These are phyloP conservation scores for Melanostoma mellinum DNA, from an alignment of 2,888 invertebrate genomes.

Conservation along the genomic window DNA sequence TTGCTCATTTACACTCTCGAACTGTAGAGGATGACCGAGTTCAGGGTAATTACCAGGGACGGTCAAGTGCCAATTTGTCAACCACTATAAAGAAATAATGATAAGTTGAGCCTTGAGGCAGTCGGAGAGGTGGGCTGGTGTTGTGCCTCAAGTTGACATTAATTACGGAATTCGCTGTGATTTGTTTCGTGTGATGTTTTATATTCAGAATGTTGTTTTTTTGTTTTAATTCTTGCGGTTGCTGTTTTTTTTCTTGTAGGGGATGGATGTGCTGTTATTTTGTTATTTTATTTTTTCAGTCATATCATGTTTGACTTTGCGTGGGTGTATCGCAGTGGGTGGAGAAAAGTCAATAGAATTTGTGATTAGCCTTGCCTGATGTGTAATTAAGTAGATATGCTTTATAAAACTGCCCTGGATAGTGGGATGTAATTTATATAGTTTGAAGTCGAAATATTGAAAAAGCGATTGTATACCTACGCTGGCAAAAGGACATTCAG, in stretches of 20 bases:
- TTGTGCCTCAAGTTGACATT: conserved; percentile 61
- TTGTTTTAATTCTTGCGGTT: conserved; percentile 25
- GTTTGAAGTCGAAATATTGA: no score
- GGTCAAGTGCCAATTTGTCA: conserved; percentile 76
- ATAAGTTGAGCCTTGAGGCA: conserved; percentile 53
- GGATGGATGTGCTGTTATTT: not conserved
- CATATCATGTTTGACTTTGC: not conserved
- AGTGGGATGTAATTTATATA: no score
- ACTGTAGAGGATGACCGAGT: conserved; percentile 21
- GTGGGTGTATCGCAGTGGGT: not conserved
- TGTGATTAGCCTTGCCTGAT: conserved; percentile 17
- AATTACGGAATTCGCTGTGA: conserved; percentile 63
- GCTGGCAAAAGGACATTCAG: no score
- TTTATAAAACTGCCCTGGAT: not conserved
- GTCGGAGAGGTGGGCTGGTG: conserved; percentile 15
- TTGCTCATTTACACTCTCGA: conserved; percentile 54
- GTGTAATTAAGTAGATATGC: conserved; percentile 17
- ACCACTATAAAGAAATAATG: conserved; percentile 75
- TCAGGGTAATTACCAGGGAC: conserved; percentile 58
- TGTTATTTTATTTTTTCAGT: not conserved
- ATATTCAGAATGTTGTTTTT: conserved; percentile 9
- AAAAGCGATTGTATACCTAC: no score
- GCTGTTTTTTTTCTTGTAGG: not conserved
- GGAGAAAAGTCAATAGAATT: conserved; percentile 19
- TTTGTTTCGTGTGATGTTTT: conserved; percentile 48